Base-by-base conservation (phyloP, 2,888 invertebrate species). In the Heliconius charithonia region DNA sequence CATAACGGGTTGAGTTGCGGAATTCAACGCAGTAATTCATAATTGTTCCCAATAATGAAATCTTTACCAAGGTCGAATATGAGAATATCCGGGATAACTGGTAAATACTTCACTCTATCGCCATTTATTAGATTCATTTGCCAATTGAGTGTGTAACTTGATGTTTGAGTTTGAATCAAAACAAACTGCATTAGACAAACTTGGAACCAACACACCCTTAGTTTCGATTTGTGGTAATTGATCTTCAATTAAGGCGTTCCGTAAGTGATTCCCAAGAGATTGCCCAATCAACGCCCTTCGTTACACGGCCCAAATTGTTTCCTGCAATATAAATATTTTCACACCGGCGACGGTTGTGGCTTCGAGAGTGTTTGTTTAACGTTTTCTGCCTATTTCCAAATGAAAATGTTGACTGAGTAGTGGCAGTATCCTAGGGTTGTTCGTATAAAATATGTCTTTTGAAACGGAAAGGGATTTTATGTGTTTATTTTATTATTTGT, bases 151-250 rank as follows among this genome's bases (percentile, higher is more conserved):
- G 37, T 62, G 59, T 73, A 73, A 59, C 62, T 37, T 27, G 12
- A 51, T 62, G 62, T 66, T 79, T 67, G 62, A 37, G 29, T 51
- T 27, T 10, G 71, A 80, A 78, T 81, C 69, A 73, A 80, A 78
- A 77, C 76, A 75, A 66, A 76, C 51, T 66, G 72, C 76, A 70
- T 79, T 70, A 65, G 69, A 75, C 66, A 71, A 81, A 79, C 69
- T 78, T 76, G 13, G 72, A 62, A 72, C 67, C 27, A 74, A 80
- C 78, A 78, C 78, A 12, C 87, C 85, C 75, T 89, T 86, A 87
- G 85, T 88, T 88, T 91, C 89, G 89, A 90, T 90, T 89, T 85
- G 80, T 82, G 86, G 86, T 91, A 90, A 91, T 90, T 89, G 90
- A 90, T 89, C 89, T 89, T 87, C 89, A 89, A 89, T 90, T 90